Evolutionary conservation across 2,797 vertebrate genomes (phyloP).

Genomic region (Mormyrus proboscirostris): DNA sequence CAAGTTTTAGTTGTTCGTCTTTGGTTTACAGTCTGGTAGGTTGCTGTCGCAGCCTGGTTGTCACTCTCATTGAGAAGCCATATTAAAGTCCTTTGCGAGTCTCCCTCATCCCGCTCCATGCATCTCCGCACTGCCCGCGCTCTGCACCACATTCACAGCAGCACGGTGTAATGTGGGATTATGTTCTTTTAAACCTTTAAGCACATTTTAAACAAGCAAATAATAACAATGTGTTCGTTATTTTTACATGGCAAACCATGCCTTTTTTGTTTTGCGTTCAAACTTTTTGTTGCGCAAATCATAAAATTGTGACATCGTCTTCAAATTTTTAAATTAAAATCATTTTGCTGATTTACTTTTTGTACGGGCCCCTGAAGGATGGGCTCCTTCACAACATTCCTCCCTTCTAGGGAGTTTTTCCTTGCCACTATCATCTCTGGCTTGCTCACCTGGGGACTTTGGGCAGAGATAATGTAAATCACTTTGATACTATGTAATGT

Average conservation of each 20-base stretch:
- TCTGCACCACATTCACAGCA: background rate
- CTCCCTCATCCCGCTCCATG: background rate
- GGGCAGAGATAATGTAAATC: too few species aligned
- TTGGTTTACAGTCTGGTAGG: background rate
- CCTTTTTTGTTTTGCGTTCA: background rate
- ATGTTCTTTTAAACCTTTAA: background rate
- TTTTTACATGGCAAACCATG: background rate
- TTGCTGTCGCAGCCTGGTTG: background rate
- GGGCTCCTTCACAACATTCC: too few species aligned
- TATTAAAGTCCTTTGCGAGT: slow-evolving; percentile 32
- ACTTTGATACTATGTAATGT: too few species aligned
- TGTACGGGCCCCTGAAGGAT: too few species aligned
- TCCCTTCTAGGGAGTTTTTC: too few species aligned
- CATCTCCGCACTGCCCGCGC: background rate
- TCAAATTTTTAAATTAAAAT: too few species aligned
- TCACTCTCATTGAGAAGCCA: slow-evolving; percentile 39
- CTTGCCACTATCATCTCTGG: too few species aligned
- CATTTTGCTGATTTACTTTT: too few species aligned
- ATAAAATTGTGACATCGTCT: too few species aligned
- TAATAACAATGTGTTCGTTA: background rate
- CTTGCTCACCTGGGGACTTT: too few species aligned
- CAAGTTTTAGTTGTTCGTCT: background rate
- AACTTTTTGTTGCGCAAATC: background rate
- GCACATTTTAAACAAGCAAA: background rate
- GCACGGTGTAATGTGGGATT: background rate